phyloP scores from a whole-genome alignment of 23 tunicate genomes.

The Styela plicata region DNA sequence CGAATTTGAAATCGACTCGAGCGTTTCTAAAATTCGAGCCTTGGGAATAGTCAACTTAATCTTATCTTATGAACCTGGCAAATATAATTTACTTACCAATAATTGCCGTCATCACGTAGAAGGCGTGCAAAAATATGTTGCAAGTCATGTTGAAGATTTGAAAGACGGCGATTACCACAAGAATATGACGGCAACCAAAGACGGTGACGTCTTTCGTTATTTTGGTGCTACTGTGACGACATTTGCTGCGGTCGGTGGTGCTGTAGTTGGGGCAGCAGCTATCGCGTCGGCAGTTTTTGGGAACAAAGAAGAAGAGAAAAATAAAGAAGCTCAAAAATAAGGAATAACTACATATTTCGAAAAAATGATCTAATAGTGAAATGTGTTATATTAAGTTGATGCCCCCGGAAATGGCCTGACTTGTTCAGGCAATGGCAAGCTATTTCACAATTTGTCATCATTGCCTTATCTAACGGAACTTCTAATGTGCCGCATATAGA shows the following conservation, averaged over 20 bases:
- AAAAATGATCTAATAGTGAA: too few relatives aligned
- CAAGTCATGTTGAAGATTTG: background rate
- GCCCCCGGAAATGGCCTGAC: too few relatives aligned
- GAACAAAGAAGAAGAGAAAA: background rate
- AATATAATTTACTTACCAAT: background rate
- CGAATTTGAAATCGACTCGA: background rate
- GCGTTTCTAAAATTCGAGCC: background rate
- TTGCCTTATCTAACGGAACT: too few relatives aligned
- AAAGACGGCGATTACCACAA: background rate
- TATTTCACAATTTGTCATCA: too few relatives aligned
- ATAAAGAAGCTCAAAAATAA: background rate
- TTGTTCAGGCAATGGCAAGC: too few relatives aligned
- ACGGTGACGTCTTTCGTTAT: background rate
- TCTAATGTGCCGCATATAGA: too few relatives aligned
- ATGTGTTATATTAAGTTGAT: too few relatives aligned
- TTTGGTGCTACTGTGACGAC: background rate
- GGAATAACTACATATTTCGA: too few relatives aligned
- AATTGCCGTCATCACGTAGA: background rate
- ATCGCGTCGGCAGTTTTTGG: background rate
- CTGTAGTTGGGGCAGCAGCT: background rate
- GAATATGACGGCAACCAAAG: background rate
- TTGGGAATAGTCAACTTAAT: background rate
- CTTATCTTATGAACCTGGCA: background rate
- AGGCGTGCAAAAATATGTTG: background rate
- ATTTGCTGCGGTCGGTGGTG: background rate